A percentile compares a stretch with the other conserved stretches of the same genome.
phyloP scores from a whole-genome alignment of 2,888 invertebrate species.

The Trachelus stipa region DNA sequence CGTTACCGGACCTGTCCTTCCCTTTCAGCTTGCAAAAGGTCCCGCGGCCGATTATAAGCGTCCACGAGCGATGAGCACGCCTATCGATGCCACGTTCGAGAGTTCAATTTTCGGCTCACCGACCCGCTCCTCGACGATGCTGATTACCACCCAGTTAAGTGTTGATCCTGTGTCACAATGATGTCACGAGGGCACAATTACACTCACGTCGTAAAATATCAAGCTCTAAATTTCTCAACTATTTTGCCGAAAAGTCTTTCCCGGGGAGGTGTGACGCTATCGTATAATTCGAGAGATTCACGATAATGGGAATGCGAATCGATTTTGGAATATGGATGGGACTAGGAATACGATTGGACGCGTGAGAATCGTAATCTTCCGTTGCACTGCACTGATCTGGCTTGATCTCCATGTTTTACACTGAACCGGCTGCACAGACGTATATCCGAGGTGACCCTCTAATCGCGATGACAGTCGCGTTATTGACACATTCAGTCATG shows the following conservation, averaged over 20 bases:
- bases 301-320: neutral
- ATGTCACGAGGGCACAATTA: neutral
- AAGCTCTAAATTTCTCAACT: neutral
- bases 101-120: constrained; percentile 4
- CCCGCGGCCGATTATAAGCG: neutral
- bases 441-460: neutral
- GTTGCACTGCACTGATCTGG: neutral
- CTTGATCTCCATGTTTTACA: neutral
- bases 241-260: neutral
- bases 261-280: neutral
- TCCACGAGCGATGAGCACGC: neutral
- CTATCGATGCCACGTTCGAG: neutral
- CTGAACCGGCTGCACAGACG: neutral
- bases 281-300: neutral
- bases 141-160: constrained; percentile 1
- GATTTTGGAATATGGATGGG: neutral
- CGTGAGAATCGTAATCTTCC: neutral
- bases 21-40: neutral
- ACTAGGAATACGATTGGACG: neutral
- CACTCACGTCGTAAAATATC: neutral
- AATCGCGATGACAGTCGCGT: neutral
- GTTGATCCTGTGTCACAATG: neutral
- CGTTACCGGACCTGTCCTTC: neutral
- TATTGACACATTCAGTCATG: neutral
- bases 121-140: constrained; percentile 14